Base-by-base conservation (phyloP, 2,113 vertebrate genomes). In the Malaclemys terrapin region DNA sequence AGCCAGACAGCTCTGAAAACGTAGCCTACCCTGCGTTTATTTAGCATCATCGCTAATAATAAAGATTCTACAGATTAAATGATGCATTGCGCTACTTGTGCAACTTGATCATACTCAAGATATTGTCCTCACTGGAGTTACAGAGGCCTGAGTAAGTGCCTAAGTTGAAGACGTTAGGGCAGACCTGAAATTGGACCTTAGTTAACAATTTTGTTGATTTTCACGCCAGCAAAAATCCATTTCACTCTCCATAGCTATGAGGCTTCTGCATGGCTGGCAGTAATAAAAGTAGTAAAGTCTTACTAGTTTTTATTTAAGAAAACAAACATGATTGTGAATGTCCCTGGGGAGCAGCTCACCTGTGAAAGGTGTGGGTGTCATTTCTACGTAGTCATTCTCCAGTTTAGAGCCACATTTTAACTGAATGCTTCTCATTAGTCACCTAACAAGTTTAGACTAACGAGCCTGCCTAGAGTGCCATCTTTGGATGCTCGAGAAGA, bases 1-100 rank as follows among this genome's bases (percentile, higher is more conserved):
- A 89, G 22, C 88, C 93, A 62, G 72, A 29, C 38, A 75, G 2
- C 35, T 38, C 54, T 84, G 53, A 82, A 92, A 38, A 93, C 72
- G 47, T 79, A 31, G n/a, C 27, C 19, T 72, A 92, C 79, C 10
- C 10, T n/a, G 42, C 29, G 9, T 65, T 93, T 90, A 81, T 38
- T 93, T 84, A 81, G 59, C 91, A 87, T 42, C 42, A 1, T 0
- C 50, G 27, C 8, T 76, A 79, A 53, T 56, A 92, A 69, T 27
- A 65, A 69, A 86, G 17, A 31, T 84, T 95, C 84, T 80, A 88
- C 80, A 82, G 29, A 27, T 47, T 20, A 84, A 87, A 57, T 42
- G 35, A 42, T 87, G 56, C 53, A 50, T 75, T 29, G 57, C 90
- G 65, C 22, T 54, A 53, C 24, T 1, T 24, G 16, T 45, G 57